Evolutionary conservation across 1,140 invertebrate species (phyloP).

Genomic region (Protaetia brevitarsis): DNA sequence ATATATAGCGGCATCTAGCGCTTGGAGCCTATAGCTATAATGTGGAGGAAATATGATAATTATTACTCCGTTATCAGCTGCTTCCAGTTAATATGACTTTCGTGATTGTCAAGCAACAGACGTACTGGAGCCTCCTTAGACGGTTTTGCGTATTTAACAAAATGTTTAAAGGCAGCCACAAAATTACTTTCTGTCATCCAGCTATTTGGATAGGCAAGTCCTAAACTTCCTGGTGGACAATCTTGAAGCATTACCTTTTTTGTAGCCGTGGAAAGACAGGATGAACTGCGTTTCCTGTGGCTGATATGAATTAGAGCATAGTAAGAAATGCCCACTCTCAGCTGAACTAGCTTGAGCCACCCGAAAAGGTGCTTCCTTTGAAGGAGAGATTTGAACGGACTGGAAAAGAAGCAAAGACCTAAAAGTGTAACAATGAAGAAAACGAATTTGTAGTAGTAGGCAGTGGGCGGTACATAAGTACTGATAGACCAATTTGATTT

Average conservation of each 20-base stretch:
- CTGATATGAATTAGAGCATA: conserved; percentile 12
- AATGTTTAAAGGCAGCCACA: conserved; percentile 7
- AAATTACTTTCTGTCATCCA: conserved; percentile 27
- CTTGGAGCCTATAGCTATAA: conserved; percentile 16
- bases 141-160: conserved; percentile 18
- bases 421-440: too few species aligned
- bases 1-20: conserved; percentile 13
- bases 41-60: conserved; percentile 18
- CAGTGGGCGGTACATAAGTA: too few species aligned
- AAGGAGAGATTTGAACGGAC: too few species aligned
- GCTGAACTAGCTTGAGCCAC: conserved; percentile 45
- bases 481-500: too few species aligned
- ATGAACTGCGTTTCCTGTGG: conserved; percentile 37
- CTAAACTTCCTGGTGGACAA: neutral
- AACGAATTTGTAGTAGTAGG: too few species aligned
- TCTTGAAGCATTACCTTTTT: neutral
- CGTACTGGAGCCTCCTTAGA: neutral
- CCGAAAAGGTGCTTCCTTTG: too few species aligned
- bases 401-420: too few species aligned
- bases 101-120: conserved; percentile 19
- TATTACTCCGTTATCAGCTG: neutral
- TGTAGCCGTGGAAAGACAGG: conserved; percentile 34
- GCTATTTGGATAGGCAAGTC: conserved; percentile 2
- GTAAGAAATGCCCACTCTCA: conserved; percentile 29
- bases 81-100: conserved; percentile 23